Evolutionary conservation across 1,140 invertebrate species (phyloP).

Genomic region (Himalopsyche phryganea): DNA sequence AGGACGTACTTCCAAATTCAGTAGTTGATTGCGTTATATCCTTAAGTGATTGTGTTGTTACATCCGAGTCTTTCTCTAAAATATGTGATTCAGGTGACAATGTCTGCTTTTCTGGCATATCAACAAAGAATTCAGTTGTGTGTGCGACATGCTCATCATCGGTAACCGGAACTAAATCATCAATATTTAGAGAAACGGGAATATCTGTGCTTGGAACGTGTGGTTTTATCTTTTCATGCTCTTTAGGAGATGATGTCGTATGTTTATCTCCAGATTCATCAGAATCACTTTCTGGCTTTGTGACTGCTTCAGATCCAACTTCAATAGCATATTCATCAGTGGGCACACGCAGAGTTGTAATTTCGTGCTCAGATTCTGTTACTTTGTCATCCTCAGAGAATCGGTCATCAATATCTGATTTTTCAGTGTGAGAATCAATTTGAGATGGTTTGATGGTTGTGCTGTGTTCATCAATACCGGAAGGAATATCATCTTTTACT

Average conservation of each 20-base stretch:
- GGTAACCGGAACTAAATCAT: neutral
- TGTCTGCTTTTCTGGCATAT: slow-evolving; percentile 10
- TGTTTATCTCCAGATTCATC: too few relatives aligned
- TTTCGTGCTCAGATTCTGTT: too few relatives aligned
- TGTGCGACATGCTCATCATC: neutral
- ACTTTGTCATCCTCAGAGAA: too few relatives aligned
- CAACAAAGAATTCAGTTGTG: slow-evolving; percentile 1
- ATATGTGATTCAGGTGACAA: slow-evolving; percentile 15
- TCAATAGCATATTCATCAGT: too few relatives aligned
- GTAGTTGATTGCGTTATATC: neutral
- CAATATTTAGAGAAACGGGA: neutral
- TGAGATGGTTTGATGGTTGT: slow-evolving; percentile 1
- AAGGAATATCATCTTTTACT: slow-evolving; percentile 8
- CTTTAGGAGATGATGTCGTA: too few relatives aligned
- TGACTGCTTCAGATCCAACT: too few relatives aligned
- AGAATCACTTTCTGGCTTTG: too few relatives aligned
- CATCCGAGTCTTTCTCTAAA: slow-evolving; percentile 1
- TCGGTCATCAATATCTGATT: neutral
- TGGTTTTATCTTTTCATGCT: too few relatives aligned
- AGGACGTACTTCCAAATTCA: neutral
- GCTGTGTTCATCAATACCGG: slow-evolving; percentile 2
- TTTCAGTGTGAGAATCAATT: slow-evolving; percentile 17
- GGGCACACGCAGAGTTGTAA: too few relatives aligned
- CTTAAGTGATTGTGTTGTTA: neutral
- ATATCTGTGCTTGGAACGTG: too few relatives aligned